Conservation (phyloP, 2,113 vertebrate species). For the Sinocyclocheilus rhinocerous region DNA sequence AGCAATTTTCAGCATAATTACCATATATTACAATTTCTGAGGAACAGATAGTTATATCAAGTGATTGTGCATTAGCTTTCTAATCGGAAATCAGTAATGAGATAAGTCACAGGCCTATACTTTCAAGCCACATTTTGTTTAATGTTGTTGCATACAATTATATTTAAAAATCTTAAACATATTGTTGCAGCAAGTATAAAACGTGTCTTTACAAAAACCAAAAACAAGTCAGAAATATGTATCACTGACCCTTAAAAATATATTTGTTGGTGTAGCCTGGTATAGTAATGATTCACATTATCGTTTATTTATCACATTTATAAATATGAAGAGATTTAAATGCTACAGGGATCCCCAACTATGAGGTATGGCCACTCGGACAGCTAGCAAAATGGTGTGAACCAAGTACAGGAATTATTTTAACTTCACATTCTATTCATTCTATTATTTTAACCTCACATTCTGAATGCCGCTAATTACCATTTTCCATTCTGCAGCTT, state of each 20-base stretch:
- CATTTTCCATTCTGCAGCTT: neutral
- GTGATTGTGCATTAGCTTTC: conserved; percentile 18
- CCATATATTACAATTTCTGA: conserved; percentile 33
- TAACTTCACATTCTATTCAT: neutral
- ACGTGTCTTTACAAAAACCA: neutral
- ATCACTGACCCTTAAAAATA: neutral
- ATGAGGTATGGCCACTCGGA: neutral
- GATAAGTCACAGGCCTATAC: neutral
- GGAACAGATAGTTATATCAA: conserved; percentile 25
- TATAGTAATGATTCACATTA: neutral
- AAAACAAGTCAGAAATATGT: neutral
- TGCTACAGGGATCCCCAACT: neutral
- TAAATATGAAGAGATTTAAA: neutral
- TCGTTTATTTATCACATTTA: neutral
- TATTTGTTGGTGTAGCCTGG: neutral
- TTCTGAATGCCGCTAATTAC: neutral
- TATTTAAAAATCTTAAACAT: neutral
- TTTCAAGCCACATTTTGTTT: neutral
- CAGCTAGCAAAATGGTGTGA: neutral
- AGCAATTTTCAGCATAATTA: conserved; percentile 16
- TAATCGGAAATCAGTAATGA: conserved; percentile 7
- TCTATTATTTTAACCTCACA: neutral
- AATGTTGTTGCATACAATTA: neutral
- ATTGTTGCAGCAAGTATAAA: no score
- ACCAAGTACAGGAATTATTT: neutral